Evolutionary conservation across 2,888 invertebrate species (phyloP).

Genomic region (Eupelmus urozonus): DNA sequence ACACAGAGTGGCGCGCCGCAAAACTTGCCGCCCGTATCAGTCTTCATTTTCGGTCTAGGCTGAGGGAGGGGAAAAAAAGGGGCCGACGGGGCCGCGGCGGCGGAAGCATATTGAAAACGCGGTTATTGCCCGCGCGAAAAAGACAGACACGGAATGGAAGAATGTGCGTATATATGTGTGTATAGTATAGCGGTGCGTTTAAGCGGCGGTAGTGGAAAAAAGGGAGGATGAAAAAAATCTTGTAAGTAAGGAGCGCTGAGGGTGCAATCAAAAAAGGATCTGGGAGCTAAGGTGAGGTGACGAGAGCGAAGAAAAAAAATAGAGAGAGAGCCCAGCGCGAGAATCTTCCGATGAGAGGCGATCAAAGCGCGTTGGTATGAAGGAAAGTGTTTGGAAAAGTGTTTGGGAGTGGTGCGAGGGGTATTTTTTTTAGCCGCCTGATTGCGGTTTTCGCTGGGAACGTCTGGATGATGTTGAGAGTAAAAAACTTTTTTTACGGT

Average conservation of each 20-base stretch:
- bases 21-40: constrained; percentile 63
- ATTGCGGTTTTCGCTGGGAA: not conserved
- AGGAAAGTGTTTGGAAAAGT: constrained; percentile 36
- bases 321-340: no score
- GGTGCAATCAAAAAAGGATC: constrained; percentile 71
- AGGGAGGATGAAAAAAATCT: constrained; percentile 29
- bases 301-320: no score
- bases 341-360: not conserved
- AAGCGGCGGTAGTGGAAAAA: no score
- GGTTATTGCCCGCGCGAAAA: not conserved
- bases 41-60: constrained; percentile 64
- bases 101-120: constrained; percentile 63
- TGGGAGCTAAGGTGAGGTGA: not conserved
- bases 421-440: constrained; percentile 20
- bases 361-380: not conserved
- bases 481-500: not conserved
- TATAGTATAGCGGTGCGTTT: not conserved
- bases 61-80: constrained; percentile 1
- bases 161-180: no score
- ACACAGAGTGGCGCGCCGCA: constrained; percentile 43
- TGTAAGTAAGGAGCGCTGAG: constrained; percentile 40
- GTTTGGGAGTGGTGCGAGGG: not conserved
- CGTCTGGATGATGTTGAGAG: not conserved
- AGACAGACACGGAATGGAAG: not conserved
- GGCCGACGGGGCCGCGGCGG: not conserved